Evolutionary conservation across 1,140 invertebrate genomes (phyloP).

Genomic region (Achroia grisella): DNA sequence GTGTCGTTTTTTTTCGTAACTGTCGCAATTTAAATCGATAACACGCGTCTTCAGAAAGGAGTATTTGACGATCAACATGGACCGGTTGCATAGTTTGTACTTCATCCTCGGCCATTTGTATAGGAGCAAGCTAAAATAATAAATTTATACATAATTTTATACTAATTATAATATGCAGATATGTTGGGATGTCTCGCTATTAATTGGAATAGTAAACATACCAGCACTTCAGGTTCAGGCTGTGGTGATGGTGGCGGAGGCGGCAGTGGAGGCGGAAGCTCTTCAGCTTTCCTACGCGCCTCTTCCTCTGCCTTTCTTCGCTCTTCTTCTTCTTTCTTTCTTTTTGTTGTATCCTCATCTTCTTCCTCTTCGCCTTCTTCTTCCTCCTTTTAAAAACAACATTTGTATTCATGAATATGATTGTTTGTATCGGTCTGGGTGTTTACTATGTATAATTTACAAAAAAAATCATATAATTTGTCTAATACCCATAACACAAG

Average conservation of each 20-base stretch:
- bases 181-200: too few species aligned
- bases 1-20: slow-evolving; percentile 40
- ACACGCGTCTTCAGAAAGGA: slow-evolving; percentile 53
- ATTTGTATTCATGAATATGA: too few species aligned
- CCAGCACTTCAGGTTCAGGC: slow-evolving; percentile 45
- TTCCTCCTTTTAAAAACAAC: slow-evolving; percentile 16
- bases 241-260: slow-evolving; percentile 62
- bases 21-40: slow-evolving; percentile 46
- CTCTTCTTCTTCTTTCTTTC: slow-evolving; percentile 43
- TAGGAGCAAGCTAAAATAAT: slow-evolving; percentile 35
- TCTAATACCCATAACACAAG: too few species aligned
- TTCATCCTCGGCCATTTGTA: slow-evolving; percentile 41
- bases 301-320: slow-evolving; percentile 48
- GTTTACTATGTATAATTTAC: too few species aligned
- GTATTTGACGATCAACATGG: slow-evolving; percentile 41
- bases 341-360: slow-evolving; percentile 42
- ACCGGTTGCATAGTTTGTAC: slow-evolving; percentile 41
- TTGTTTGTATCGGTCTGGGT: too few species aligned
- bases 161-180: too few species aligned
- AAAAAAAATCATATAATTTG: too few species aligned
- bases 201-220: slow-evolving; percentile 7
- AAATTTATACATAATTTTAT: background rate
- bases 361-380: slow-evolving; percentile 50
- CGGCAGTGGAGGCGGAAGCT: slow-evolving; percentile 50
- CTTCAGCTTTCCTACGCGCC: slow-evolving; percentile 50